Conservation (phyloP, 92 coral and sea anemone species). For the Muricea muricata region DNA sequence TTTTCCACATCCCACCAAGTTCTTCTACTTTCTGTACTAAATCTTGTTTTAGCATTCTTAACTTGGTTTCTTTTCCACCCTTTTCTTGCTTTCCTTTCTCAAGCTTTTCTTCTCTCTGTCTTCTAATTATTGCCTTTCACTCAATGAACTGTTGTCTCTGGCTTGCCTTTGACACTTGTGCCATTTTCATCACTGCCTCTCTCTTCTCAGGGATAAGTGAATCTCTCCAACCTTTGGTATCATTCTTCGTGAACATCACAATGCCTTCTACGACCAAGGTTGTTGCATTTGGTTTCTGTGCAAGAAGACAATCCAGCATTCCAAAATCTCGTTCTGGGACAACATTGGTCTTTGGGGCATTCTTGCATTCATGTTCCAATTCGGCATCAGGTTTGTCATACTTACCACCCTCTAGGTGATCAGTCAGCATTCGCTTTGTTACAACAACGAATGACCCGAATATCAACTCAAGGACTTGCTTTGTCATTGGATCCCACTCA, state of each 20-base stretch:
- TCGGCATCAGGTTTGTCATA: conserved; percentile 36
- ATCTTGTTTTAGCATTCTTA: conserved; percentile 32
- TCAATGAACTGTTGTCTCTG: conserved; percentile 36
- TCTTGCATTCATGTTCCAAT: conserved; percentile 1
- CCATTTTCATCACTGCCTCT: conserved; percentile 17
- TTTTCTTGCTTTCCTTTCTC: conserved; percentile 34
- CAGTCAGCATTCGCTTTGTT: conserved; percentile 40
- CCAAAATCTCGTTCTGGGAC: conserved; percentile 40
- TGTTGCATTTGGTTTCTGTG: conserved; percentile 48
- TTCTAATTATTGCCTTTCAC: conserved; percentile 23
- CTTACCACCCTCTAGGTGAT: conserved; percentile 51
- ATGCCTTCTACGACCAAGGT: conserved; percentile 27
- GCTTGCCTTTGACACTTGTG: conserved; percentile 6
- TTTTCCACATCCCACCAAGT: conserved; percentile 55
- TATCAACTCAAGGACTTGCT: conserved; percentile 45
- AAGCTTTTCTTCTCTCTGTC: conserved; percentile 37
- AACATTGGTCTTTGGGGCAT: conserved; percentile 46
- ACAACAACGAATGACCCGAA: conserved; percentile 48
- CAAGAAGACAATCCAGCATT: conserved; percentile 32
- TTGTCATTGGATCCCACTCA: conserved; percentile 37
- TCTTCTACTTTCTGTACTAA: conserved; percentile 36
- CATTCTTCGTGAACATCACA: conserved; percentile 33
- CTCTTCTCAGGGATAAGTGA: conserved; percentile 20
- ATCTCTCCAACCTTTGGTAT: conserved; percentile 39
- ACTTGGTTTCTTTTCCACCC: conserved; percentile 37